A percentile compares a stretch with the other conserved stretches of the same genome.
phyloP scores from a whole-genome alignment of 2,888 invertebrate species.

The Pantelozetes paolii region DNA sequence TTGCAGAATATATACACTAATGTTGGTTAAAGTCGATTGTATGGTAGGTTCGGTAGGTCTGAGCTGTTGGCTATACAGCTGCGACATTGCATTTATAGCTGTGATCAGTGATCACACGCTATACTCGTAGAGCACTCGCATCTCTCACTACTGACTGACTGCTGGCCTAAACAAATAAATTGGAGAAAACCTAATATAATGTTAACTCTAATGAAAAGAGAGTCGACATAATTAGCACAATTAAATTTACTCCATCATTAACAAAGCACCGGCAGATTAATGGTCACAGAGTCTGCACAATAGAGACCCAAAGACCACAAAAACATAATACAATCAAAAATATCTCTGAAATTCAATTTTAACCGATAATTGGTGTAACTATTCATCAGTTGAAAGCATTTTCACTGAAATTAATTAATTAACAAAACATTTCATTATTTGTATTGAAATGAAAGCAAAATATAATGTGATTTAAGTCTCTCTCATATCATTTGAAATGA shows the following conservation, averaged over 20 bases:
- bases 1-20: background rate
- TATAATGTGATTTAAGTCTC: too few relatives aligned
- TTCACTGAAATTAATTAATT: too few relatives aligned
- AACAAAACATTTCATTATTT: too few relatives aligned
- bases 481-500: background rate
- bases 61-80: constrained; percentile 33
- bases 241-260: constrained; percentile 33
- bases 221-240: constrained; percentile 36
- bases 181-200: constrained; percentile 33
- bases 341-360: background rate
- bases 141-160: constrained; percentile 20
- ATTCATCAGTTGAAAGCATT: too few relatives aligned
- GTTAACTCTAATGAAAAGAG: constrained; percentile 31
- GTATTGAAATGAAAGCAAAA: too few relatives aligned
- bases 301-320: background rate
- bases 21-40: background rate
- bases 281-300: background rate
- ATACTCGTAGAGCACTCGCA: constrained; percentile 24
- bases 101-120: constrained; percentile 31
- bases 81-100: constrained; percentile 28
- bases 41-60: background rate
- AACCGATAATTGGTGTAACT: too few relatives aligned
- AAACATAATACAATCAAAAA: background rate
- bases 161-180: constrained; percentile 31
- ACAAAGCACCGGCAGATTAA: constrained; percentile 30